These are phyloP conservation scores for Andrena bicolor DNA, from an alignment of 2,888 invertebrate genomes.

Conservation along the genomic window DNA sequence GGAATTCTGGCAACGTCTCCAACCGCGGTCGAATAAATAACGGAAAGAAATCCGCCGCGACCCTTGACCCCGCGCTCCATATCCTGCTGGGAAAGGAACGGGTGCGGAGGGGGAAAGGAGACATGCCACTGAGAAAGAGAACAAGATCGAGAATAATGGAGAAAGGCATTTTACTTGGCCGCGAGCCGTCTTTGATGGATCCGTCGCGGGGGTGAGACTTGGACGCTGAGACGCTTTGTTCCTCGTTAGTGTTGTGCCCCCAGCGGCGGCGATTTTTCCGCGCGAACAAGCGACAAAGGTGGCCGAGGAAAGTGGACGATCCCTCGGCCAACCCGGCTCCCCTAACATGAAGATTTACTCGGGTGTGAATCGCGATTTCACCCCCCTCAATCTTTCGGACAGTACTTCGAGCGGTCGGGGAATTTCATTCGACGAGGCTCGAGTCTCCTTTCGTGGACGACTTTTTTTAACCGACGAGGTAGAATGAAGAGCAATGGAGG, in stretches of 20 bases:
- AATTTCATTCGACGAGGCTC: not conserved
- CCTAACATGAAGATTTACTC: slow-evolving; percentile 28
- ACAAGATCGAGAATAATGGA: slow-evolving; percentile 38
- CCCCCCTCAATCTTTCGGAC: slow-evolving; percentile 18
- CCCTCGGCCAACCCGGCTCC: slow-evolving; percentile 2
- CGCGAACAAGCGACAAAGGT: slow-evolving; percentile 37
- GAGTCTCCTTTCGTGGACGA: not conserved
- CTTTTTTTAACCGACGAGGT: too few relatives aligned
- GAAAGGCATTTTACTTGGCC: slow-evolving; percentile 47
- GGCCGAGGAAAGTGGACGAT: slow-evolving; percentile 21
- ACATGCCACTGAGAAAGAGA: slow-evolving; percentile 2
- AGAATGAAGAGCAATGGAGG: too few relatives aligned
- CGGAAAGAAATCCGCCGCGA: slow-evolving; percentile 34
- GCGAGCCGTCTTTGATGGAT: slow-evolving; percentile 49
- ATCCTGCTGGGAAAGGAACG: slow-evolving; percentile 4
- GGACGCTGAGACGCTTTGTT: slow-evolving; percentile 47
- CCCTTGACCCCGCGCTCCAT: slow-evolving; percentile 52
- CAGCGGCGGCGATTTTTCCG: slow-evolving; percentile 46
- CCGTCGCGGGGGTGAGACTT: slow-evolving; percentile 32
- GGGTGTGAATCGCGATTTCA: slow-evolving; percentile 35
- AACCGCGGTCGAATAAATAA: slow-evolving; percentile 54
- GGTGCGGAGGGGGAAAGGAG: not conserved
- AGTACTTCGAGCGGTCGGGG: not conserved
- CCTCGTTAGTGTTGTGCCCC: slow-evolving; percentile 49
- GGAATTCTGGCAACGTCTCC: slow-evolving; percentile 41